phyloP scores from a whole-genome alignment of 2,797 vertebrate genomes.

The Jordanella pulchra region DNA sequence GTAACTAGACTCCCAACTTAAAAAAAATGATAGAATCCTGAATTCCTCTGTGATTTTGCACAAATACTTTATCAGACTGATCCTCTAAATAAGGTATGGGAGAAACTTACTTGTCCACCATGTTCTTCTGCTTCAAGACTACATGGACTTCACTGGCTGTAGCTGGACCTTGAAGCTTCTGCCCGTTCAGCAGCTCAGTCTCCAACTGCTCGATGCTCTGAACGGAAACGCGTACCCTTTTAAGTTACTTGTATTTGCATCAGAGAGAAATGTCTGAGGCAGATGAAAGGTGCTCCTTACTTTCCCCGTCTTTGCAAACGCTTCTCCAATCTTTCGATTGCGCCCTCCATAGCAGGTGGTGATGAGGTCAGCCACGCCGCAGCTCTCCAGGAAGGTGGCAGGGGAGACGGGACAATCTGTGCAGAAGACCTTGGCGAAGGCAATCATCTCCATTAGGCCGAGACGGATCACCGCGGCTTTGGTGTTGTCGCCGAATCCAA shows the following conservation, averaged over 20 bases:
- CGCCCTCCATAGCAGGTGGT: slow-evolving; percentile 96
- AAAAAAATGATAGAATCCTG: background rate
- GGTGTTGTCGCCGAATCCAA: slow-evolving; percentile 95
- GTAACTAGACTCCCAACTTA: background rate
- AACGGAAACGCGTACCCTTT: slow-evolving; percentile 16
- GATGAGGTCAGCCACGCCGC: slow-evolving; percentile 94
- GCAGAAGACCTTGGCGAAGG: slow-evolving; percentile 91
- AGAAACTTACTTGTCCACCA: slow-evolving; percentile 88
- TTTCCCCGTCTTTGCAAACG: slow-evolving; percentile 90
- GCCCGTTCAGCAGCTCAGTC: slow-evolving; percentile 94
- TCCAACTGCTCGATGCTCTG: slow-evolving; percentile 94
- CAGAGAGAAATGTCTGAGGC: background rate
- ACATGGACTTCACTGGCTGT: slow-evolving; percentile 89
- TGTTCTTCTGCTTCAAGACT: slow-evolving; percentile 88
- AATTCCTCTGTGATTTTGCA: background rate
- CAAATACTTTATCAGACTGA: background rate
- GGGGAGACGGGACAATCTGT: slow-evolving; percentile 79
- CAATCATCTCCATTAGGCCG: slow-evolving; percentile 97
- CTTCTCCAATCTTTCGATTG: slow-evolving; percentile 93
- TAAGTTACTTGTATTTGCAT: background rate
- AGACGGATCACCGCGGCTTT: slow-evolving; percentile 96
- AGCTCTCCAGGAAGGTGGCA: slow-evolving; percentile 95
- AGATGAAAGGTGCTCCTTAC: slow-evolving; percentile 45
- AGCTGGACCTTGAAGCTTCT: slow-evolving; percentile 95
- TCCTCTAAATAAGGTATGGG: background rate